A percentile compares a stretch with the other conserved stretches of the same genome.
Conservation (phyloP, 2,113 vertebrate species). For the Tupaia chinensis region DNA sequence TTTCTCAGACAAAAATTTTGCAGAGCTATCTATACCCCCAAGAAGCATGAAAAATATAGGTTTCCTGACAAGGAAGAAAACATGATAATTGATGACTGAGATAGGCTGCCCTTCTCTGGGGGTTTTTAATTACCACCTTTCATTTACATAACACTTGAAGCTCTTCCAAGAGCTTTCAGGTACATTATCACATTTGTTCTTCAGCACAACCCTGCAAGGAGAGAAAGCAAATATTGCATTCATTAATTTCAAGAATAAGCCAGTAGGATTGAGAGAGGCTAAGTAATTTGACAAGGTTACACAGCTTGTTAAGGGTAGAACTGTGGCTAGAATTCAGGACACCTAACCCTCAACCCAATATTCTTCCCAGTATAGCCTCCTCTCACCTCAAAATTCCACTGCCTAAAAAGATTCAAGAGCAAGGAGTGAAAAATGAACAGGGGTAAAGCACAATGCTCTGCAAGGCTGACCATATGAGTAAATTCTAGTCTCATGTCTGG, state of each 20-base stretch:
- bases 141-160: constrained; percentile 82
- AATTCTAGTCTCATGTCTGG: too few relatives aligned
- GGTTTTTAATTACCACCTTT: constrained; percentile 84
- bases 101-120: constrained; percentile 74
- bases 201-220: constrained; percentile 50
- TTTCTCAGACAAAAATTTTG: constrained; percentile 70
- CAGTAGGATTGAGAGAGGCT: background rate
- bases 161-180: constrained; percentile 76
- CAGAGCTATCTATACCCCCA: constrained; percentile 59
- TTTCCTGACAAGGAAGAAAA: constrained; percentile 81
- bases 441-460: too few relatives aligned
- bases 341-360: background rate
- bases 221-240: constrained; percentile 57
- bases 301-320: constrained; percentile 9
- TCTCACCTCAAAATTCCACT: too few relatives aligned
- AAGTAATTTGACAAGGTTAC: constrained; percentile 39
- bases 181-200: constrained; percentile 75
- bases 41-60: constrained; percentile 75
- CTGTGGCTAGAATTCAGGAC: background rate
- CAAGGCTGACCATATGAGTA: too few relatives aligned
- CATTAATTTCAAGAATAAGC: constrained; percentile 57
- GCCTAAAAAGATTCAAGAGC: too few relatives aligned
- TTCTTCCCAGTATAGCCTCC: background rate
- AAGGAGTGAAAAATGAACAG: too few relatives aligned
- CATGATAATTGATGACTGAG: constrained; percentile 81